Evolutionary conservation across 2,797 vertebrate species (phyloP).

Genomic region (Manis crassicaudata): DNA sequence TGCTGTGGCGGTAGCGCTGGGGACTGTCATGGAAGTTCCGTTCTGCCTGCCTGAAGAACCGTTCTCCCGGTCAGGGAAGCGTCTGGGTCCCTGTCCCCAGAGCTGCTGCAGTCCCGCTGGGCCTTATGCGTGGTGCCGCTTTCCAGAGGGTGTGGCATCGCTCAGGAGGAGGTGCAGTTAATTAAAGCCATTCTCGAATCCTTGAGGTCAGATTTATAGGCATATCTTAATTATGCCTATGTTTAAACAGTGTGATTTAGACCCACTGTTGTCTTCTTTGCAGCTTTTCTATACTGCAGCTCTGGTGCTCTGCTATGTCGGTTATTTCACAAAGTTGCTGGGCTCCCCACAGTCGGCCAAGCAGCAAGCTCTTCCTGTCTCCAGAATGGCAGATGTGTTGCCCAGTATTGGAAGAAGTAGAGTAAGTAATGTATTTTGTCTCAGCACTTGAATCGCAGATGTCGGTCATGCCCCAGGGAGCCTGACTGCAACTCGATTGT

Average conservation of each 20-base stretch:
- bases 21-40: not conserved
- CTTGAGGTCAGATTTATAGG: slow-evolving; percentile 41
- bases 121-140: not conserved
- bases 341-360: slow-evolving; percentile 90
- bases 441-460: slow-evolving; percentile 39
- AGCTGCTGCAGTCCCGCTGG: not conserved
- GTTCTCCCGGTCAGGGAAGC: not conserved
- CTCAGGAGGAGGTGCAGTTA: not conserved
- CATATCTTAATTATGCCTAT: slow-evolving; percentile 29
- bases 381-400: slow-evolving; percentile 88
- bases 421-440: slow-evolving; percentile 83
- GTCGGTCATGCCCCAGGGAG: slow-evolving; percentile 36
- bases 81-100: not conserved
- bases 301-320: slow-evolving; percentile 91
- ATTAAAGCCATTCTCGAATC: not conserved
- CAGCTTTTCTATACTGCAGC: slow-evolving; percentile 93
- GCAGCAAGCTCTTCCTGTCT: slow-evolving; percentile 91
- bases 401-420: slow-evolving; percentile 87
- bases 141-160: not conserved
- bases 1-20: not conserved
- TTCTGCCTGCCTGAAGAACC: not conserved
- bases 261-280: slow-evolving; percentile 14
- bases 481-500: not conserved
- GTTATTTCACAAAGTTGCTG: slow-evolving; percentile 92
- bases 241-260: slow-evolving; percentile 4